Percentiles rank a stretch among this genome's conserved stretches.
These are phyloP conservation scores for Lamprologus tigripictilis DNA, from an alignment of 2,113 vertebrate species.

Conservation along the genomic window DNA sequence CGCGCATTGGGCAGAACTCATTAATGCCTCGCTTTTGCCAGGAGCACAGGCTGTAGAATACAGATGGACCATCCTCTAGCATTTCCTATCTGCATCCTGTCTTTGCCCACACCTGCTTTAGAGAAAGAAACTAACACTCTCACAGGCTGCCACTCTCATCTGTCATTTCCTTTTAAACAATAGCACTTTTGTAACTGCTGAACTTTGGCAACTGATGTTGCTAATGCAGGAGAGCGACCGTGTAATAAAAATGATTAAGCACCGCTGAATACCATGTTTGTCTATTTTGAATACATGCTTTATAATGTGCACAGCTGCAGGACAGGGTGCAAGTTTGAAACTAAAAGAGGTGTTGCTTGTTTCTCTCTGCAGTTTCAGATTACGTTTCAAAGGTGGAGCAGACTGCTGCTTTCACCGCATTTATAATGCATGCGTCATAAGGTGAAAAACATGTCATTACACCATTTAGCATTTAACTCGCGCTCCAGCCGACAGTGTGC, in stretches of 20 bases:
- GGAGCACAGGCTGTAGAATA: slow-evolving; percentile 42
- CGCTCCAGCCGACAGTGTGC: background rate
- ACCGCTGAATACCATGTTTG: background rate
- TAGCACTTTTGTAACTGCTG: background rate
- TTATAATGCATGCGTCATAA: slow-evolving; percentile 18
- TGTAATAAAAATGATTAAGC: background rate
- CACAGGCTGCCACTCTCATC: slow-evolving; percentile 45
- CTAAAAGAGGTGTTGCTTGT: background rate
- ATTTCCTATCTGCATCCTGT: slow-evolving; percentile 45
- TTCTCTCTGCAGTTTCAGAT: background rate
- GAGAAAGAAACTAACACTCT: slow-evolving; percentile 1
- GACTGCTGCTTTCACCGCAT: background rate
- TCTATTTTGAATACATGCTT: background rate
- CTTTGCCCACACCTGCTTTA: slow-evolving; percentile 47
- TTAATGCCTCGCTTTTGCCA: slow-evolving; percentile 54
- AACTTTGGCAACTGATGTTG: background rate
- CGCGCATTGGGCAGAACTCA: slow-evolving; percentile 37
- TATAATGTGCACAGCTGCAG: background rate
- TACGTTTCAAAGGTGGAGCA: background rate
- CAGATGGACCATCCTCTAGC: slow-evolving; percentile 36
- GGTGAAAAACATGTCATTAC: slow-evolving; percentile 24
- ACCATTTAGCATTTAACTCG: slow-evolving; percentile 16
- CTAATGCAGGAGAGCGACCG: background rate
- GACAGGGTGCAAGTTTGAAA: background rate
- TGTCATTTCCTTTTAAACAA: slow-evolving; percentile 34